Conservation (phyloP, 2,113 vertebrate genomes). For the Petroica traversi region DNA sequence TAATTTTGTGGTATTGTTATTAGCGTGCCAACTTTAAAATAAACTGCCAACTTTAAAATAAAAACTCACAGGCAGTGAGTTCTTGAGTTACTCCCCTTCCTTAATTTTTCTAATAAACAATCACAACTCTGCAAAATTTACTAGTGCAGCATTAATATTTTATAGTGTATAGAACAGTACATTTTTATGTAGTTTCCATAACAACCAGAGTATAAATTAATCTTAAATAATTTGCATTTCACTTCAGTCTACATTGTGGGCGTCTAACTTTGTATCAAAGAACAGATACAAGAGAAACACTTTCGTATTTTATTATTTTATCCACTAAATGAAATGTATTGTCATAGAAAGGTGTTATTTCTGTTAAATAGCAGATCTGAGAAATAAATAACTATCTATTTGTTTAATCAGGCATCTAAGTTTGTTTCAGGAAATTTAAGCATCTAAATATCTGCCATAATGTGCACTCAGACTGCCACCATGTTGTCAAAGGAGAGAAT, state of each 20-base stretch:
- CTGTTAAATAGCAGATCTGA: not conserved
- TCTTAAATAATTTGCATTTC: not conserved
- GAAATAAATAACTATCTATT: not conserved
- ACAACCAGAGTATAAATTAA: not conserved
- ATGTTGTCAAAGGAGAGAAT: not conserved
- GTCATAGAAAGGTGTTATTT: not conserved
- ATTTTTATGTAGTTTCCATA: slow-evolving; percentile 8
- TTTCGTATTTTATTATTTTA: not conserved
- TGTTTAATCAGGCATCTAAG: not conserved
- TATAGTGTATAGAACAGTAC: not conserved
- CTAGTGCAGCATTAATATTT: not conserved
- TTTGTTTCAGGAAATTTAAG: not conserved
- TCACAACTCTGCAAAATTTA: not conserved
- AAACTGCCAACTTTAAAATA: not conserved
- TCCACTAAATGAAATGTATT: not conserved
- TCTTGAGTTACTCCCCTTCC: not conserved
- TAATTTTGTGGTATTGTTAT: not conserved
- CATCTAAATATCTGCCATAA: not conserved
- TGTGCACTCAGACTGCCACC: not conserved
- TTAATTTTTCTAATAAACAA: not conserved
- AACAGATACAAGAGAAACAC: not conserved
- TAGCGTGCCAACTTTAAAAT: not conserved
- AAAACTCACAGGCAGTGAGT: not conserved
- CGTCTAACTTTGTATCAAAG: not conserved
- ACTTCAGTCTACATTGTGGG: not conserved